Evolutionary conservation across 2,888 invertebrate genomes (phyloP), one percentile per base, ranked within the genome.

Genomic region (Spisula subtruncata): DNA sequence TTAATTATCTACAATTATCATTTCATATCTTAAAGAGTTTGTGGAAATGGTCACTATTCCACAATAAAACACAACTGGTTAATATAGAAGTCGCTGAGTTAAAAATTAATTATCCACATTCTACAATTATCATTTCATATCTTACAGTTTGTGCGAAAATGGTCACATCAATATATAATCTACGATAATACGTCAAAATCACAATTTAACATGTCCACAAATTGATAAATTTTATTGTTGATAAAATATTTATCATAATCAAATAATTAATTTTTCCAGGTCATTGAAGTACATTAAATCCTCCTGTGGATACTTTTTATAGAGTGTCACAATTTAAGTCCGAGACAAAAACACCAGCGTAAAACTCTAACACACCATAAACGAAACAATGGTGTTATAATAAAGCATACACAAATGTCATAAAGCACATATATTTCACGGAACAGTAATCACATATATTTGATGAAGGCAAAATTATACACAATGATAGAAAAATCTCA

Each of bases 401-500:
- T n/a, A 66, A n/a, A 8, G 25, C 60, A n/a, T 25, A n/a, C 60
- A 66, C n/a, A 60, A 60, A 60, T 60, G 60, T 60, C 60, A 20
- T n/a, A n/a, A n/a, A n/a, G n/a, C n/a, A n/a, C 41, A 41, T 66
- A 25, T 66, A 66, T 66, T 66, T 10, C 60, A 66, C 60, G 60
- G 60, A 66, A 66, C 60, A 66, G 25, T 66, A 25, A 25, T 66
- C 60, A n/a, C 12, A 25, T 66, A 66, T 12, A n/a, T 66, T 66
- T 66, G 60, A 66, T 66, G 60, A 66, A 66, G 60, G 25, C 10
- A n/a, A 66, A 66, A n/a, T 66, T 66, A 25, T 66, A 66, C 60
- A 66, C 60, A 66, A 51, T 51, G 25, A 66, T 25, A 10, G n/a
- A 25, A 66, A 66, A 18, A 60, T n/a, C 20, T 60, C 48, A 48